These are phyloP conservation scores for Lycaena phlaeas DNA, from an alignment of 2,888 invertebrate genomes.

Conservation along the genomic window DNA sequence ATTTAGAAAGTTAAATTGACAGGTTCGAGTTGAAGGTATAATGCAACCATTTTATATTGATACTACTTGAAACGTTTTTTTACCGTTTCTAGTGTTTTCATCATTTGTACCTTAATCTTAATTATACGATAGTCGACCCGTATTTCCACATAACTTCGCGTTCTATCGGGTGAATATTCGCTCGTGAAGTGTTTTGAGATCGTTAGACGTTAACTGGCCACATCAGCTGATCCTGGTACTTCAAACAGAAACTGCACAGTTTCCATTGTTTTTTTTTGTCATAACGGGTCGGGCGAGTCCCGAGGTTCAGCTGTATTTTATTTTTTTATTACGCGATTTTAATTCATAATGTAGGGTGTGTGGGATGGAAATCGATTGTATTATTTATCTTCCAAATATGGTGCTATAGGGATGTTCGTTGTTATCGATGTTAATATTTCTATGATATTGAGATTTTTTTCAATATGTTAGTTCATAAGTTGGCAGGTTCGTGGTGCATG, in stretches of 20 bases:
- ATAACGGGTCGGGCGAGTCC: constrained; percentile 33
- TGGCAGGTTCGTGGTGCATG: background rate
- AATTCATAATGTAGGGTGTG: constrained; percentile 10
- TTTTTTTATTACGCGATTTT: constrained; percentile 13
- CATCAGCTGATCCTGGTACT: constrained; percentile 6
- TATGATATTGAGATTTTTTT: background rate
- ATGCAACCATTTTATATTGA: constrained; percentile 27
- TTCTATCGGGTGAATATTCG: background rate
- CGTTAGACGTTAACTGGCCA: background rate
- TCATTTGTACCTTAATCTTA: background rate
- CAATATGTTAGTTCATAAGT: background rate
- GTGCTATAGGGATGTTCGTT: background rate
- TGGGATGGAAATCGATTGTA: constrained; percentile 10
- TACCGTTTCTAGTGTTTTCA: constrained; percentile 1
- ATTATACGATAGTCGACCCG: background rate
- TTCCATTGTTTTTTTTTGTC: constrained; percentile 10
- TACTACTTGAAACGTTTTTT: constrained; percentile 11
- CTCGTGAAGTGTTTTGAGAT: background rate
- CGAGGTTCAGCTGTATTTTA: constrained; percentile 21
- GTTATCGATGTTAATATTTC: background rate
- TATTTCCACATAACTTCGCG: background rate
- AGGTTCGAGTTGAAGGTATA: constrained; percentile 23
- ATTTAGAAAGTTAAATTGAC: constrained; percentile 40
- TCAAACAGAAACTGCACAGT: constrained; percentile 3
- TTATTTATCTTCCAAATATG: background rate